These are phyloP conservation scores for Lepidochitona cinerea DNA, from an alignment of 2,888 invertebrate genomes.

Conservation along the genomic window DNA sequence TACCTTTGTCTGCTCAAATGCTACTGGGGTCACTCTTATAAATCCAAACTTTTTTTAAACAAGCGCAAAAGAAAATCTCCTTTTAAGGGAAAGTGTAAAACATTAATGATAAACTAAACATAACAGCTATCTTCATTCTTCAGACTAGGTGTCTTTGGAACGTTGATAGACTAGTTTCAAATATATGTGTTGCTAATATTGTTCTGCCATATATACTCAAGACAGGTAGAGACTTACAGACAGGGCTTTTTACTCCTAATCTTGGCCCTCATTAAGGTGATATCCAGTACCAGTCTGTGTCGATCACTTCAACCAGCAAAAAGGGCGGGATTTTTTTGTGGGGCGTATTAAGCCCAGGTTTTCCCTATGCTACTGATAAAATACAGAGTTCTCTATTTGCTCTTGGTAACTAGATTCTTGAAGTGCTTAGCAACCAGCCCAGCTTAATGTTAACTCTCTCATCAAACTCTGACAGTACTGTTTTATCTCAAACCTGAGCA, in stretches of 20 bases:
- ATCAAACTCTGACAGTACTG: not conserved
- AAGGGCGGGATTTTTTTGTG: not conserved
- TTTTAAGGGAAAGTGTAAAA: too few species aligned
- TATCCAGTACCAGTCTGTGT: not conserved
- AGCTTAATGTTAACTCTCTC: not conserved
- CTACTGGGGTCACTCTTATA: too few species aligned
- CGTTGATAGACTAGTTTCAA: too few species aligned
- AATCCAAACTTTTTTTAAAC: too few species aligned
- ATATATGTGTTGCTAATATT: too few species aligned
- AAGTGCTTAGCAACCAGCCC: not conserved
- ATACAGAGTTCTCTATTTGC: not conserved
- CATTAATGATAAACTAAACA: too few species aligned
- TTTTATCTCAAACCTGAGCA: not conserved
- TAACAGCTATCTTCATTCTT: too few species aligned
- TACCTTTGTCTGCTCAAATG: too few species aligned
- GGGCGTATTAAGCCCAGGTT: not conserved
- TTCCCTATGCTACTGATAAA: not conserved
- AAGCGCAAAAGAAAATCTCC: too few species aligned
- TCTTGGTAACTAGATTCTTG: not conserved
- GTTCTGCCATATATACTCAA: too few species aligned
- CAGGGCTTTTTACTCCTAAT: too few species aligned
- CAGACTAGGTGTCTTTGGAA: not conserved
- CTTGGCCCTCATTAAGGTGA: not conserved
- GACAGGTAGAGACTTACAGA: too few species aligned
- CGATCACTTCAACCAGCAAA: not conserved